Conservation (phyloP, 2,797 vertebrate species). For the Gymnopithys bicolor region DNA sequence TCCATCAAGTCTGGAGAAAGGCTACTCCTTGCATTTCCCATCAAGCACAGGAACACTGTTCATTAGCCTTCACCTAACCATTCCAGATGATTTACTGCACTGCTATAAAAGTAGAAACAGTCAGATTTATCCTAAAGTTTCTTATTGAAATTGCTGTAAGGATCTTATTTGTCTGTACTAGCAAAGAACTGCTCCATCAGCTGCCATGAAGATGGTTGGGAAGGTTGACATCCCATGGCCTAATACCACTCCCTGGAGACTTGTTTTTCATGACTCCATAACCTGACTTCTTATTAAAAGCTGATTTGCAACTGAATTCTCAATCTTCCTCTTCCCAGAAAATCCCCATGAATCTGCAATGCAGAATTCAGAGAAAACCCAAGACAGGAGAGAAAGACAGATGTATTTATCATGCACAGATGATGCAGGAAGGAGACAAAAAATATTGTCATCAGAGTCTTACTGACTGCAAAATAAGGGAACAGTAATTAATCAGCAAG, state of each 20-base stretch:
- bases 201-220: neutral
- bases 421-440: conserved; percentile 60
- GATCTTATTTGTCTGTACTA: neutral
- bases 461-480: conserved; percentile 53
- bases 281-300: neutral
- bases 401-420: conserved; percentile 70
- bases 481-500: conserved; percentile 61
- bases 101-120: neutral
- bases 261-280: neutral
- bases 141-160: neutral
- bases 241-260: neutral
- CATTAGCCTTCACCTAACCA: neutral
- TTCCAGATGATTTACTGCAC: neutral
- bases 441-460: conserved; percentile 52
- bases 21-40: neutral
- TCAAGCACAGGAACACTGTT: neutral
- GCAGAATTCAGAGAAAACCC: conserved; percentile 31
- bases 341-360: conserved; percentile 20
- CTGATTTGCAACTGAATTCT: neutral
- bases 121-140: neutral
- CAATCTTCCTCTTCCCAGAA: conserved; percentile 23
- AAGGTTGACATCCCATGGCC: conserved; percentile 7
- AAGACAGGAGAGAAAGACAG: conserved; percentile 5
- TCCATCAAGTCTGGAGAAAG: neutral
- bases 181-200: neutral